Conservation (phyloP, 2,113 vertebrate species). For the Heptranchias perlo region DNA sequence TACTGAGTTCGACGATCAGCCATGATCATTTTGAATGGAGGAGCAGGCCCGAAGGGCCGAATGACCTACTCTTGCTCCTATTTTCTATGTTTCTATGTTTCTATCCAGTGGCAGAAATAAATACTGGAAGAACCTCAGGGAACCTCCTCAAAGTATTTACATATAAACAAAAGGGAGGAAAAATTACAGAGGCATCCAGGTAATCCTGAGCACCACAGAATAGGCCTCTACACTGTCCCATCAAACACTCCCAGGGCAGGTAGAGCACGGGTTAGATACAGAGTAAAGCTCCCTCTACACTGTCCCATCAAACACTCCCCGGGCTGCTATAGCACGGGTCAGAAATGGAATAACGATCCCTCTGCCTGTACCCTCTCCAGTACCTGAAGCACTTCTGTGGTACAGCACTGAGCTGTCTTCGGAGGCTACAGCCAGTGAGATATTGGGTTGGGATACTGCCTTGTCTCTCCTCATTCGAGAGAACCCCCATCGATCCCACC, state of each 20-base stretch:
- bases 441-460: constrained; percentile 76
- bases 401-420: constrained; percentile 70
- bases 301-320: not conserved
- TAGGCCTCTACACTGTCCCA: not conserved
- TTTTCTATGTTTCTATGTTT: no score
- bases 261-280: not conserved
- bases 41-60: no score
- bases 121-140: no score
- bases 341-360: not conserved
- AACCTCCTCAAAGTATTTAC: no score
- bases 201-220: no score
- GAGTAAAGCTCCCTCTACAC: not conserved
- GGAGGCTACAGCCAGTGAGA: constrained; percentile 69
- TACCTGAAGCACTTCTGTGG: constrained; percentile 78
- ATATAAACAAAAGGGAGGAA: no score
- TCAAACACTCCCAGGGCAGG: not conserved
- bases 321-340: not conserved
- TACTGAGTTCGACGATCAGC: no score
- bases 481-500: constrained; percentile 89
- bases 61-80: no score
- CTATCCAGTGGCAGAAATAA: no score
- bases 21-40: no score
- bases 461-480: constrained; percentile 75
- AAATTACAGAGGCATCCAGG: no score
- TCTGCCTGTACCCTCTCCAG: not conserved